phyloP scores from a whole-genome alignment of 2,113 vertebrate genomes.

The Muntiacus muntjak region DNA sequence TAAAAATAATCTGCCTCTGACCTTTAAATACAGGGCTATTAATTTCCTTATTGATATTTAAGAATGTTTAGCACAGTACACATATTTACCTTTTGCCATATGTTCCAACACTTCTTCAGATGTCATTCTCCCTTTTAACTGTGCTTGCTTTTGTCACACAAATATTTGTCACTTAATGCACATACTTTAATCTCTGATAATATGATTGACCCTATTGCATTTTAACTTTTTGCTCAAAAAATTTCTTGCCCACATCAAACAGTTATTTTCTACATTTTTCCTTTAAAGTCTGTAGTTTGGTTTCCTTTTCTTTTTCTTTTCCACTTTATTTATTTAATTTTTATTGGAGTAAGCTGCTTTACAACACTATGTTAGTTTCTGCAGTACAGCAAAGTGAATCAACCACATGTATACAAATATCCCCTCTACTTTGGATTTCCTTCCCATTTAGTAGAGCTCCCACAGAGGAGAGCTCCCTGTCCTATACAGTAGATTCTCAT shows the following conservation, averaged over 20 bases:
- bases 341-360: background rate
- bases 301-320: background rate
- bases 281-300: background rate
- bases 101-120: background rate
- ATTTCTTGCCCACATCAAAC: background rate
- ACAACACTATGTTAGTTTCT: background rate
- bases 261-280: background rate
- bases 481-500: background rate
- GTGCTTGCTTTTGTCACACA: background rate
- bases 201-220: background rate
- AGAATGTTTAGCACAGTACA: background rate
- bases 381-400: background rate
- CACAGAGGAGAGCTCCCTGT: background rate
- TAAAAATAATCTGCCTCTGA: background rate
- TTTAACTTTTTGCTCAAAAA: conserved; percentile 6
- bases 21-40: background rate
- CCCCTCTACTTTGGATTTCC: background rate
- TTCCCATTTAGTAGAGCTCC: background rate
- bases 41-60: background rate
- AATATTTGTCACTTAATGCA: background rate
- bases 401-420: background rate
- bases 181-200: background rate
- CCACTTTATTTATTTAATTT: background rate
- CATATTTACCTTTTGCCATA: background rate
- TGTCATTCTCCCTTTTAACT: background rate